Evolutionary conservation across 2,113 vertebrate species (phyloP), one percentile per base, ranked within the genome.

Genomic region (Paralichthys olivaceus): DNA sequence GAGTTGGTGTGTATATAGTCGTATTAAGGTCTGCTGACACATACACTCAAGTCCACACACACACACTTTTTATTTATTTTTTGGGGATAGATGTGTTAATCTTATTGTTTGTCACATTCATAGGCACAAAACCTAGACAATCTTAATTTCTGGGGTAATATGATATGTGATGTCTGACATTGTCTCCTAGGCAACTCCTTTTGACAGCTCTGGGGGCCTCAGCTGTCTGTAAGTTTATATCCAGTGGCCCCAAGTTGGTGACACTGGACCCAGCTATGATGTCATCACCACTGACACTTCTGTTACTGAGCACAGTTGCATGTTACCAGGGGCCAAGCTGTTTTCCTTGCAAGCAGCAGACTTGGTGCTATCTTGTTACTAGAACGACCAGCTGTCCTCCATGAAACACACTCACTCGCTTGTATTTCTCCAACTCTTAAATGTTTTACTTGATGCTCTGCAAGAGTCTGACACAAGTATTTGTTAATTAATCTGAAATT

Each of bases 141-240:
- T 22, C 20, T 17, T 8, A 2, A 49, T 57, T 60, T 58, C 54
- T 49, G 7, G 11, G 47, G 25, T 59, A 47, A 29, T 11, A 25
- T 66, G 73, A 56, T 32, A 43, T 65, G 20, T 71, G 54, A 73
- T 90, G 83, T 90, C 86, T 85, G 68, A 82, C 37, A 28, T 15
- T 5, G 62, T 91, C 75, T 55, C 79, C 61, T 25, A 54, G 81
- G 59, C 68, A 58, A 88, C 63, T 13, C 32, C 9, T 47, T 62
- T 54, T 61, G 34, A 84, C 75, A 83, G 57, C 72, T 66, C 51
- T 0, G 1, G 73, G 37, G 85, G 65, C 77, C 75, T 84, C 87
- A 77, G 89, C 84, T 89, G 84, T 83, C 73, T 83, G 90, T 86
- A 90, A 88, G 78, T 51, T 79, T 86, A 92, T 90, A 89, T 87